These are phyloP conservation scores for Mastomys natalensis DNA, from an alignment of 2,113 vertebrate genomes.

Conservation along the genomic window DNA sequence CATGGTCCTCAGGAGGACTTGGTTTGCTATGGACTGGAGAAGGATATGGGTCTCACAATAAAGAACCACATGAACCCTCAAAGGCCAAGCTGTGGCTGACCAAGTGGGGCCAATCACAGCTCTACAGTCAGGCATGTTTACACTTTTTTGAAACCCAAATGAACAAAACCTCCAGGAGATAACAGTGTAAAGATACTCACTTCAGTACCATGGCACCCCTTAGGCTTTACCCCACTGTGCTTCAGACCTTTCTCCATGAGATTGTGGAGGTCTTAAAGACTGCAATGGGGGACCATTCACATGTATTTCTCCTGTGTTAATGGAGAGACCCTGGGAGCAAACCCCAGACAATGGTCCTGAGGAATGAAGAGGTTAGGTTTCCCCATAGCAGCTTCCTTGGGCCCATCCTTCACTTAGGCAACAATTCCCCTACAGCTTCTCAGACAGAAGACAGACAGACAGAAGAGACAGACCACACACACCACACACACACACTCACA, in stretches of 20 bases:
- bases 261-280: background rate
- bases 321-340: background rate
- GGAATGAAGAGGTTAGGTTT: background rate
- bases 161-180: background rate
- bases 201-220: fast-evolving
- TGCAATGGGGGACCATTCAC: no score
- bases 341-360: background rate
- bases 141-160: background rate
- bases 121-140: background rate
- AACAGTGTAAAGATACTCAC: background rate
- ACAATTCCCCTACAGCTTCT: background rate
- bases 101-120: background rate
- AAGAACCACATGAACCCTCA: background rate
- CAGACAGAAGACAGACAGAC: background rate
- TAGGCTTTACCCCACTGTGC: background rate
- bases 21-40: background rate
- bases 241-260: background rate
- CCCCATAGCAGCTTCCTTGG: background rate
- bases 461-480: background rate
- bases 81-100: background rate
- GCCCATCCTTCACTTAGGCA: fast-evolving
- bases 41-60: background rate
- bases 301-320: background rate
- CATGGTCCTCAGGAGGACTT: no score
- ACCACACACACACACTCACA: no score